phyloP scores from a whole-genome alignment of 2,888 invertebrate species.

The Drosophila mercatorum region DNA sequence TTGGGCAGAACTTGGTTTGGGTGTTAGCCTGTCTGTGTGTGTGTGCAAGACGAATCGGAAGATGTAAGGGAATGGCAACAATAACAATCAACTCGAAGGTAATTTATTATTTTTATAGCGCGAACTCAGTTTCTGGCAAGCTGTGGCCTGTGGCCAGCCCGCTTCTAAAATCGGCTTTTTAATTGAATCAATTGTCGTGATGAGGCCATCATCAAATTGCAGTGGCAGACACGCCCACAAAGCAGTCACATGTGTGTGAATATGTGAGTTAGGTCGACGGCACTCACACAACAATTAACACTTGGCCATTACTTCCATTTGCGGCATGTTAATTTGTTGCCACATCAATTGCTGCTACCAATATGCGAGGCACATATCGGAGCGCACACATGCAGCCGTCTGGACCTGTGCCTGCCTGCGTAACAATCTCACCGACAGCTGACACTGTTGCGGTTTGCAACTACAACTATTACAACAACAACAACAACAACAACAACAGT shows the following conservation, averaged over 20 bases:
- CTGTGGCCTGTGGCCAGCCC: background rate
- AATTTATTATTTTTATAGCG: slow-evolving; percentile 58
- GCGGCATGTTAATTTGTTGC: slow-evolving; percentile 84
- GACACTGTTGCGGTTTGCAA: slow-evolving; percentile 72
- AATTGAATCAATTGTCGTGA: slow-evolving; percentile 55
- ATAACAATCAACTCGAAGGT: slow-evolving; percentile 44
- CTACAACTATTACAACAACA: slow-evolving; percentile 71
- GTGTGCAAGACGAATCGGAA: slow-evolving; percentile 29
- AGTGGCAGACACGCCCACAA: slow-evolving; percentile 33
- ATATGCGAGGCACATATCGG: slow-evolving; percentile 69
- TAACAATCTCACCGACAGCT: slow-evolving; percentile 80
- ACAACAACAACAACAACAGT: slow-evolving; percentile 27
- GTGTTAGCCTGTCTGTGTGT: slow-evolving; percentile 1
- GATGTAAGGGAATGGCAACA: slow-evolving; percentile 24
- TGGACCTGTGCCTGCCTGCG: slow-evolving; percentile 38
- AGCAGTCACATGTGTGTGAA: slow-evolving; percentile 22
- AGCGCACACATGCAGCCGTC: slow-evolving; percentile 21
- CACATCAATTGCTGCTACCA: slow-evolving; percentile 81
- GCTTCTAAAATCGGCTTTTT: background rate
- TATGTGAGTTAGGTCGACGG: slow-evolving; percentile 24
- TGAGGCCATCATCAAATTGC: slow-evolving; percentile 62
- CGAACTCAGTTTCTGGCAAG: background rate
- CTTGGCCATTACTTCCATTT: slow-evolving; percentile 82
- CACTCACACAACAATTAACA: slow-evolving; percentile 74
- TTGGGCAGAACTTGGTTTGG: background rate